Percentiles rank a stretch among this genome's conserved stretches.
Conservation (phyloP, 2,888 invertebrate genomes). For the Dicyrtoma fusca region DNA sequence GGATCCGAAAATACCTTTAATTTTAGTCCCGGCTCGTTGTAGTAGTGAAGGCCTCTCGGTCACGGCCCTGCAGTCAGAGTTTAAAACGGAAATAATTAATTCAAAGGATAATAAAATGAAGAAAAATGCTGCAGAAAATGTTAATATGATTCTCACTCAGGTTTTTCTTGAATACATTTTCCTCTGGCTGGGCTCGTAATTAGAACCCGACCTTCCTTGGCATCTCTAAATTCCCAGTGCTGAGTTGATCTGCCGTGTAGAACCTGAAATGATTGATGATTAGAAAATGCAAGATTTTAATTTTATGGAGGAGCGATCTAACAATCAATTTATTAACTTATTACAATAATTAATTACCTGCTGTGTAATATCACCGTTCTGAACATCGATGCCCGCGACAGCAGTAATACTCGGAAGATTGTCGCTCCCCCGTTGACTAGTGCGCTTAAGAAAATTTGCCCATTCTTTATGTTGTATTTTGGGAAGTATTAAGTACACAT, state of each 20-base stretch:
- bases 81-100: background rate
- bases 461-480: conserved; percentile 22
- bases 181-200: conserved; percentile 9
- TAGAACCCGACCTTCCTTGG: conserved; percentile 10
- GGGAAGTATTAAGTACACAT: conserved; percentile 22
- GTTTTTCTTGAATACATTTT: conserved; percentile 7
- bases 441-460: conserved; percentile 8
- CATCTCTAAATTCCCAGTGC: conserved; percentile 20
- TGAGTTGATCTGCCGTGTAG: conserved; percentile 14
- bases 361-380: conserved; percentile 11
- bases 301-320: too few species aligned
- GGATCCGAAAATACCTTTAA: conserved; percentile 3
- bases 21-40: background rate
- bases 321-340: too few species aligned
- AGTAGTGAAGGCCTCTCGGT: background rate
- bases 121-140: too few species aligned
- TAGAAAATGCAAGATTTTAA: background rate
- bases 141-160: background rate
- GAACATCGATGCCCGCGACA: conserved; percentile 13
- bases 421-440: background rate
- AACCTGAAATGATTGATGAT: background rate
- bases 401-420: background rate
- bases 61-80: background rate
- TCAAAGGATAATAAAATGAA: background rate
- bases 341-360: conserved; percentile 9